A percentile compares a stretch with the other conserved stretches of the same genome.
phyloP scores from a whole-genome alignment of 2,797 vertebrate genomes.

The Eupleurogrammus muticus region DNA sequence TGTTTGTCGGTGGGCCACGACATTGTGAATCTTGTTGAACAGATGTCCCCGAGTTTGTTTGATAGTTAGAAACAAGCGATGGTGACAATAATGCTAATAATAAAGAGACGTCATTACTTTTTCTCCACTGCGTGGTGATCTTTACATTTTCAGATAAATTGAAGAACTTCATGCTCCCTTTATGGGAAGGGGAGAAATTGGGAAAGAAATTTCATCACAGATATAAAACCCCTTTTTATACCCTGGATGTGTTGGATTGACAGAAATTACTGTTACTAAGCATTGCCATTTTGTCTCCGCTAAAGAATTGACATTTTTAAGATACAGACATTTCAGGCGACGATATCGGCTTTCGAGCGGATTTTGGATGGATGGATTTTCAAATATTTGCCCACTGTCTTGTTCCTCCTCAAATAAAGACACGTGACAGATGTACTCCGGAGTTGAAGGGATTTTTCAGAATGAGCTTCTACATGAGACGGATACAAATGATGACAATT shows the following conservation, averaged over 20 bases:
- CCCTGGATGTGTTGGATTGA: neutral
- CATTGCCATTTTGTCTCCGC: neutral
- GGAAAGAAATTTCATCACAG: conserved; percentile 1
- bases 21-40: conserved; percentile 19
- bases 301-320: conserved; percentile 21
- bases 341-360: neutral
- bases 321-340: neutral
- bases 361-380: neutral
- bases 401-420: neutral
- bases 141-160: conserved; percentile 9
- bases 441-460: too few species aligned
- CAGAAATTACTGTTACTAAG: neutral
- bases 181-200: too few species aligned
- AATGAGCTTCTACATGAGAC: too few species aligned
- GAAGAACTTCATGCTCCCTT: conserved; percentile 20
- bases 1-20: conserved; percentile 22
- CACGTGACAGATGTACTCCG: too few species aligned
- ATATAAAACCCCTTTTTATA: conserved; percentile 10
- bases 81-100: too few species aligned
- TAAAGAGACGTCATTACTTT: too few species aligned
- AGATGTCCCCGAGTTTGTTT: conserved; percentile 10
- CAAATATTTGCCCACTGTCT: neutral
- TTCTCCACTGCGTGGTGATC: neutral
- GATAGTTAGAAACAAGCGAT: conserved; percentile 25
- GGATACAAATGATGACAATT: too few species aligned